Evolutionary conservation across 2,113 vertebrate genomes (phyloP).

Genomic region (Artemisiospiza belli): DNA sequence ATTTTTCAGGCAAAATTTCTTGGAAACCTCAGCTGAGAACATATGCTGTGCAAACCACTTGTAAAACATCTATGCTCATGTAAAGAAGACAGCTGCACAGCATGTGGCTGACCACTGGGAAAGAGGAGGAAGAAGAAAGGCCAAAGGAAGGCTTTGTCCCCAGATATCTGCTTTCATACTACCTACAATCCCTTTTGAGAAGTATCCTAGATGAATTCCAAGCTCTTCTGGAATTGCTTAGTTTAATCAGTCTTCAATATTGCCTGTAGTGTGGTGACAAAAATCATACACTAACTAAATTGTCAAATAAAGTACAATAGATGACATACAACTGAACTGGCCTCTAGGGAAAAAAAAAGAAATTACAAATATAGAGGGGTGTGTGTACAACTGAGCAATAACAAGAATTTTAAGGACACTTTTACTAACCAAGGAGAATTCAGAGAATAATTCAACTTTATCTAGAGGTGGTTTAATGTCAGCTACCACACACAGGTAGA

Average conservation of each 20-base stretch:
- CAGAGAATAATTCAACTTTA: neutral
- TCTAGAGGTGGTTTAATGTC: neutral
- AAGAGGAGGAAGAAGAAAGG: neutral
- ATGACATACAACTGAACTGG: neutral
- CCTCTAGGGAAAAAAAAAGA: neutral
- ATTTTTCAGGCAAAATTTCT: neutral
- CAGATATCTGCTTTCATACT: neutral
- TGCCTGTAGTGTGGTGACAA: neutral
- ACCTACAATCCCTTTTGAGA: neutral
- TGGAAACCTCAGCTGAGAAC: neutral
- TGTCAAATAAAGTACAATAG: neutral
- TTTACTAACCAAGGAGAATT: neutral
- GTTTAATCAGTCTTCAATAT: neutral
- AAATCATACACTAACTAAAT: neutral
- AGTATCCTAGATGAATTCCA: neutral
- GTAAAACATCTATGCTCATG: neutral
- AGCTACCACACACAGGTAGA: neutral
- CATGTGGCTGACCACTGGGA: neutral
- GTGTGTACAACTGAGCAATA: neutral
- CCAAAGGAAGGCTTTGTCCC: neutral
- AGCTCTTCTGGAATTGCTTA: neutral
- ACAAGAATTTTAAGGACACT: neutral
- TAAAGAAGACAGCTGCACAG: neutral
- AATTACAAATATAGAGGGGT: rapidly evolving
- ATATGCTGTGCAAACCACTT: neutral